These are phyloP conservation scores for Centropus bengalensis DNA, from an alignment of 2,113 vertebrate species.

Conservation along the genomic window DNA sequence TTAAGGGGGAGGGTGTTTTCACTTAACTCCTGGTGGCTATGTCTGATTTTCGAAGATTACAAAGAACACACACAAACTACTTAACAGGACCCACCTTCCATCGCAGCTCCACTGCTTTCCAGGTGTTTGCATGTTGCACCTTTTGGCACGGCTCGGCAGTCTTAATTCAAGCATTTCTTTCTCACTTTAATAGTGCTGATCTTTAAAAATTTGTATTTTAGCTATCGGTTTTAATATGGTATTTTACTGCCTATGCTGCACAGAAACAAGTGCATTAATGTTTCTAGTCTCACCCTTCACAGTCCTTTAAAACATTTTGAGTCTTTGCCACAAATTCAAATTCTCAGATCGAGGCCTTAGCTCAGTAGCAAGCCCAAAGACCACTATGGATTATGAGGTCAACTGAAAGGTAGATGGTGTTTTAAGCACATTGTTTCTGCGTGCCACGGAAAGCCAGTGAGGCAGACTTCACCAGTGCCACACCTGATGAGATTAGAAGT, in stretches of 20 bases:
- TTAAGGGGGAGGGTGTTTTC: background rate
- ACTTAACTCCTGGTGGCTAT: background rate
- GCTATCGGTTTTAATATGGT: background rate
- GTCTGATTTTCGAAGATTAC: background rate
- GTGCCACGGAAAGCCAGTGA: slow-evolving; percentile 26
- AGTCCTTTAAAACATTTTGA: background rate
- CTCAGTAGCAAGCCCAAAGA: background rate
- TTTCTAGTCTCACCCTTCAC: background rate
- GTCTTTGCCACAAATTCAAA: background rate
- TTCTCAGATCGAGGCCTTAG: background rate
- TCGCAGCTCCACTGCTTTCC: background rate
- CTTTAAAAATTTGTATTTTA: background rate
- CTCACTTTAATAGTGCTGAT: background rate
- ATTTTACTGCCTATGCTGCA: background rate
- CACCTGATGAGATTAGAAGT: slow-evolving; percentile 48
- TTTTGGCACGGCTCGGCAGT: background rate
- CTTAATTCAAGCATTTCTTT: background rate
- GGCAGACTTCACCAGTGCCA: slow-evolving; percentile 34
- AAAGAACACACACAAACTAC: background rate
- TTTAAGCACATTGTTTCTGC: slow-evolving; percentile 1
- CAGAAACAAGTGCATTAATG: background rate
- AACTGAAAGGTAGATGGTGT: background rate
- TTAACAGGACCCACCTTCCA: background rate
- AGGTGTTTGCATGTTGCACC: background rate
- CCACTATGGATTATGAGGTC: background rate